Percentiles rank a stretch among this genome's conserved stretches.
Evolutionary conservation across 2,113 vertebrate species (phyloP).

Genomic region (Amphiprion percula): DNA sequence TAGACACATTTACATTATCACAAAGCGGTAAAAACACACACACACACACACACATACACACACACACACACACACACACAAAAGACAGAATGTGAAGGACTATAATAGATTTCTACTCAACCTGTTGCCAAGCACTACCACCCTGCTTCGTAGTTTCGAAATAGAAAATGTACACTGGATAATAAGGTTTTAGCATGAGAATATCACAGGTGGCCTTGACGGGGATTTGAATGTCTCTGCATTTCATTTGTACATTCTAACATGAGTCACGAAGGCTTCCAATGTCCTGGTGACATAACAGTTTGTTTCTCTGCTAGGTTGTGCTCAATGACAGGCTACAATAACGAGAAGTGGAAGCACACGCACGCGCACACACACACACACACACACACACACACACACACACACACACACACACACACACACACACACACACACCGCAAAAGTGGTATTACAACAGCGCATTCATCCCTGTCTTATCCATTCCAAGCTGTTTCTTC

Average conservation of each 20-base stretch:
- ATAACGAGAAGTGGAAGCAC: not conserved
- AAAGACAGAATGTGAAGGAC: not conserved
- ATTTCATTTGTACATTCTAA: not conserved
- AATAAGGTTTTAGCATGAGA: not conserved
- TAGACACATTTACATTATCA: slow-evolving; percentile 39
- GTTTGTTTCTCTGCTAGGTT: not conserved
- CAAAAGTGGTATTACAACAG: not conserved
- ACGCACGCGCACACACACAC: not conserved
- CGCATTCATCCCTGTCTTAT: no score
- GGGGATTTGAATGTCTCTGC: not conserved
- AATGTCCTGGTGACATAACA: slow-evolving; percentile 11
- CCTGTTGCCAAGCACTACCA: not conserved
- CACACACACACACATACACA: no score
- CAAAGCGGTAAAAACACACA: not conserved
- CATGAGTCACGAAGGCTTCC: not conserved
- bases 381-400: not conserved
- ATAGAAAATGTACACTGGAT: not conserved
- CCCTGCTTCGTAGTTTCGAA: not conserved
- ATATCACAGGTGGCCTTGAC: not conserved
- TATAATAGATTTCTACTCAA: not conserved
- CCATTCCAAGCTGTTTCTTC: not conserved
- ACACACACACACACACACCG: not conserved
- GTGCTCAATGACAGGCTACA: not conserved
- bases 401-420: not conserved
- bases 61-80: not conserved